Conservation (phyloP, 2,113 vertebrate genomes). For the Psilopsiagon aurifrons region DNA sequence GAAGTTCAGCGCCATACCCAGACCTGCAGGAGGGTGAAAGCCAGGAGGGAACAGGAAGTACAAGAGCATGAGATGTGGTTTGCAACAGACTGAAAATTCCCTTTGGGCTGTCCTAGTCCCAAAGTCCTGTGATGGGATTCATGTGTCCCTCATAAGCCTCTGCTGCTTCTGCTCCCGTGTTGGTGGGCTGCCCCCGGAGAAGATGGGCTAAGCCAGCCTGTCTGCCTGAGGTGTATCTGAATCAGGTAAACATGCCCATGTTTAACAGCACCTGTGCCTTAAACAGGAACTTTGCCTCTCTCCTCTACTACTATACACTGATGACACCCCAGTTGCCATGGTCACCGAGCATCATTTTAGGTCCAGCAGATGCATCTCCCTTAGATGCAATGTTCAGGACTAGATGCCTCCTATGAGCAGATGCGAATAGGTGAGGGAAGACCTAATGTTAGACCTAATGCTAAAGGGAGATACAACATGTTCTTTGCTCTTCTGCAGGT, state of each 20-base stretch:
- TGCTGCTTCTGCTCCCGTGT: neutral
- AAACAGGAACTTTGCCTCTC: neutral
- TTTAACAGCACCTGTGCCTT: neutral
- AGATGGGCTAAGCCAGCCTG: neutral
- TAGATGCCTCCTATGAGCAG: neutral
- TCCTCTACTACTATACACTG: neutral
- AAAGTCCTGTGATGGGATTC: neutral
- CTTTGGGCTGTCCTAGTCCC: neutral
- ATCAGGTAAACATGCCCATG: neutral
- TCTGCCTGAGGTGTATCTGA: neutral
- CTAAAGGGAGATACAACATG: neutral
- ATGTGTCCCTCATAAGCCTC: neutral
- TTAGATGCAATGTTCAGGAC: neutral
- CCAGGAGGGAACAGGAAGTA: neutral
- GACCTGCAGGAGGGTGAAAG: constrained; percentile 49
- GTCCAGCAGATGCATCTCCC: neutral
- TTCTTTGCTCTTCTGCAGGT: neutral
- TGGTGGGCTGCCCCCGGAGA: neutral
- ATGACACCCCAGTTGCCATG: neutral
- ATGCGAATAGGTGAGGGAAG: neutral
- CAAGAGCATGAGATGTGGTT: neutral
- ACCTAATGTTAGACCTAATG: neutral
- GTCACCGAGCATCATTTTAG: neutral
- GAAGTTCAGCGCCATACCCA: constrained; percentile 82
- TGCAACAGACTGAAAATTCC: neutral